phyloP scores from a whole-genome alignment of 2,888 invertebrate species.

The Erpobdella octoculata region DNA sequence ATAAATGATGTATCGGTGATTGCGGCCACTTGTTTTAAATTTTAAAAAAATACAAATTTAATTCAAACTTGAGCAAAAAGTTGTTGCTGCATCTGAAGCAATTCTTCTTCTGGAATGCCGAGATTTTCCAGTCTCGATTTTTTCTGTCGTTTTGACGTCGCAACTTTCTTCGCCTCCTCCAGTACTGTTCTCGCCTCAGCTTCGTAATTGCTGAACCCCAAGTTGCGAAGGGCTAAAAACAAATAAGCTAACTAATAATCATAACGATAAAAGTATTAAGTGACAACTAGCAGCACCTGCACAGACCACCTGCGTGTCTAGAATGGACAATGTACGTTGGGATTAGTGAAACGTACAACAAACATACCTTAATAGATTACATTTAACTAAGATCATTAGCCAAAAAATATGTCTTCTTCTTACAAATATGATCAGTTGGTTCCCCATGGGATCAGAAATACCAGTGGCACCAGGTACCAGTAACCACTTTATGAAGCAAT shows the following conservation, averaged over 20 bases:
- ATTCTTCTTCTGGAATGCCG: constrained; percentile 95
- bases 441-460: too few species aligned
- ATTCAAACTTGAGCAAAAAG: constrained; percentile 72
- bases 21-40: background rate
- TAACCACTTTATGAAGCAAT: too few species aligned
- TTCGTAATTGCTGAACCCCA: constrained; percentile 87
- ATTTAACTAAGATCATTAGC: too few species aligned
- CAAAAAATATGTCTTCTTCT: too few species aligned
- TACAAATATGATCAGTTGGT: too few species aligned
- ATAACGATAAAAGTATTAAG: background rate
- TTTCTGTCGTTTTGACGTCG: constrained; percentile 81
- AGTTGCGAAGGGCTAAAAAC: constrained; percentile 71
- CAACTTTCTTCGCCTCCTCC: constrained; percentile 89
- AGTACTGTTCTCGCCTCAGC: constrained; percentile 89
- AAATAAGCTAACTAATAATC: too few species aligned
- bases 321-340: background rate
- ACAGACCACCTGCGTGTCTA: background rate
- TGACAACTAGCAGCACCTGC: background rate
- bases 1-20: too few species aligned
- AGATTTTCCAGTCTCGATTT: constrained; percentile 92
- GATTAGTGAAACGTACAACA: too few species aligned
- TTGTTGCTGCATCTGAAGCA: constrained; percentile 90
- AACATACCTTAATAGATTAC: too few species aligned
- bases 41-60: background rate
- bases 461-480: too few species aligned